Conservation (phyloP, 2,113 vertebrate genomes). For the Eubucco bourcierii region DNA sequence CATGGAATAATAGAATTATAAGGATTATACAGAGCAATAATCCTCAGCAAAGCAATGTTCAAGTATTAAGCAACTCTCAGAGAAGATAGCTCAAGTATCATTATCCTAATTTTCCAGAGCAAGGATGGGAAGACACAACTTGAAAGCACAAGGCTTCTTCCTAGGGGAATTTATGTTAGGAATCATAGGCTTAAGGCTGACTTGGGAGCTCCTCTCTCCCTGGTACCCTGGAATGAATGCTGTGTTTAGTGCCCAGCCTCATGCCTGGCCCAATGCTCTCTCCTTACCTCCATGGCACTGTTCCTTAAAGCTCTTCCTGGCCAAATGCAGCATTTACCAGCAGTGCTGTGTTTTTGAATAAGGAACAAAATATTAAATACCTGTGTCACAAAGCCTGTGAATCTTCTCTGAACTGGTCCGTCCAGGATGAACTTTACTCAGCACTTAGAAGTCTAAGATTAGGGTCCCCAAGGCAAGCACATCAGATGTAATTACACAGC, state of each 20-base stretch:
- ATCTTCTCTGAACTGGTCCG: neutral
- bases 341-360: fast-evolving
- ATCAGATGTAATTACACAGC: neutral
- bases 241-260: neutral
- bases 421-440: neutral
- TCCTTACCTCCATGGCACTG: neutral
- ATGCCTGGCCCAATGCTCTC: neutral
- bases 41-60: neutral
- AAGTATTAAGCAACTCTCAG: neutral
- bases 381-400: neutral
- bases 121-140: neutral
- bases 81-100: neutral
- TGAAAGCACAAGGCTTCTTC: neutral
- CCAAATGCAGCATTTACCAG: neutral
- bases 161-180: neutral
- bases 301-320: neutral
- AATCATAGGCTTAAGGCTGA: neutral
- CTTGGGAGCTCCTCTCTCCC: neutral
- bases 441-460: neutral
- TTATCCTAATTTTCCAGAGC: neutral
- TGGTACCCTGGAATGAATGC: neutral
- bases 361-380: neutral
- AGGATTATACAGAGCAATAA: slow-evolving; percentile 2
- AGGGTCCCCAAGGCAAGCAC: neutral
- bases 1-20: neutral